Base-by-base conservation (phyloP, 2,888 invertebrate genomes). In the Volucella inflata region DNA sequence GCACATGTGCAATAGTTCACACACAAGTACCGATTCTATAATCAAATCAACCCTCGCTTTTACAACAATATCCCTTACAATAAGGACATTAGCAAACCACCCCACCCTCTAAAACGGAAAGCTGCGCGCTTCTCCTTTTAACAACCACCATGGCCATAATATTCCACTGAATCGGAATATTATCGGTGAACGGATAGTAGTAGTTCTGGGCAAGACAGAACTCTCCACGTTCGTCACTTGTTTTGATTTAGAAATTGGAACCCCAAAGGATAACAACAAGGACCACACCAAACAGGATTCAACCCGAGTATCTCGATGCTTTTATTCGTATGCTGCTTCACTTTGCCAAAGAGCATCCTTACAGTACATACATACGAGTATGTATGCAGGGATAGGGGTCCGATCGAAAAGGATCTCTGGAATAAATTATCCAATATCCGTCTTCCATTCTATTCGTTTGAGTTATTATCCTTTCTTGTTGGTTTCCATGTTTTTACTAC, bases 361-460 rank as follows among this genome's bases (percentile, higher is more conserved):
- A n/a, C n/a, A n/a, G 30, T 4, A 30, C 6, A 6, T 6, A 30
- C 1, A 1, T 30, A 30, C 30, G 0, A 0, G 30, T 30, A 2
- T 30, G 3, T n/a, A 30, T n/a, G 77, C 77, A 82, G 77, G 82
- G 82, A 82, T 82, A 82, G 77, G 82, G 82, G 82, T 82, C 71
- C 60, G 42, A 59, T 65, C 59, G 30, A 30, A 65, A 71, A 60
- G 42, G 77, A 67, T 53, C 70, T 65, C 50, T 51, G 82, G 82
- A 82, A 82, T 82, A 77, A 71, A 77, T 82, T 82, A 82, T 71
- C 65, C 71, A 67, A 44, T 57, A 50, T 57, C 55, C 75, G 70
- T 75, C 68, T 64, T 50, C 60, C 55, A 65, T 59, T 65, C 59
- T 57, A 30, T 30, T 30, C 64, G 50, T 59, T 68, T 44, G 64